phyloP scores from a whole-genome alignment of 92 coral and sea anemone genomes.

The Phymanthus crucifer region DNA sequence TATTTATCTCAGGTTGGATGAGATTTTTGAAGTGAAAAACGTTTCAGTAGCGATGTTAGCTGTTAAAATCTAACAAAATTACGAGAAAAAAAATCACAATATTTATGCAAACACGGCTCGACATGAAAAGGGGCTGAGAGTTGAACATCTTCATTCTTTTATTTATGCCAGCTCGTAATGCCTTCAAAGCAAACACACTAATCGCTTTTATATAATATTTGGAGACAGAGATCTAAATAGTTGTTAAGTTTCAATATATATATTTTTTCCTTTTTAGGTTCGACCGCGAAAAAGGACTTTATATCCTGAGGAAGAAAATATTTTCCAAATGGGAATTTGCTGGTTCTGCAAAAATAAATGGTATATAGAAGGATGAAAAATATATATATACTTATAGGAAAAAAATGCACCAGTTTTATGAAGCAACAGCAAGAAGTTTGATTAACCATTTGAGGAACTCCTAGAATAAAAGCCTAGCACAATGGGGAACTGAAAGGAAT shows the following conservation, averaged over 20 bases:
- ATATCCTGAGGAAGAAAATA: neutral
- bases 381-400: neutral
- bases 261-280: constrained; percentile 11
- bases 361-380: neutral
- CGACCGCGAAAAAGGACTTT: constrained; percentile 29
- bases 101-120: constrained; percentile 40
- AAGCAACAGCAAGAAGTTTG: neutral
- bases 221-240: constrained; percentile 8
- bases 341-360: neutral
- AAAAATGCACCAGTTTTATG: neutral
- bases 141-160: constrained; percentile 60
- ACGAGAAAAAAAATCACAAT: constrained; percentile 38
- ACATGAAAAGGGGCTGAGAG: constrained; percentile 51
- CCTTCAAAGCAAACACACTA: constrained; percentile 52
- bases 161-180: constrained; percentile 61
- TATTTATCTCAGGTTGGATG: too few species aligned
- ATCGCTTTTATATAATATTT: neutral
- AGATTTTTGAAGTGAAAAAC: neutral
- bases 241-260: neutral
- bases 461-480: neutral
- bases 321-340: neutral
- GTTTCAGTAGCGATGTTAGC: constrained; percentile 12
- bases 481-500: neutral
- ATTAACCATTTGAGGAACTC: neutral
- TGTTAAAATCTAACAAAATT: constrained; percentile 48